phyloP scores from a whole-genome alignment of 2,797 vertebrate species.

The Danio albolineatus region DNA sequence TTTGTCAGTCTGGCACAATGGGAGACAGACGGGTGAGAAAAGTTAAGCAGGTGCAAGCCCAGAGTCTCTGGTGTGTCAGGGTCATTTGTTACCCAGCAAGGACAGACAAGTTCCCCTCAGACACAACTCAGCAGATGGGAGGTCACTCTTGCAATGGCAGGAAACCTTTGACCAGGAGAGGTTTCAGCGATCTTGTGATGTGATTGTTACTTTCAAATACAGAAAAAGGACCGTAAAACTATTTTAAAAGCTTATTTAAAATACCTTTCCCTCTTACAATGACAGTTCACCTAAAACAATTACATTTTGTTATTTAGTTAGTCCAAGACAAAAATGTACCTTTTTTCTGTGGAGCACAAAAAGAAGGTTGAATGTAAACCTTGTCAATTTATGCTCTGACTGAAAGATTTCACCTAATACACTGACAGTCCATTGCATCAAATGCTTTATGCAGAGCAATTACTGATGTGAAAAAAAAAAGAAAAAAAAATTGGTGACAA shows the following conservation, averaged over 20 bases:
- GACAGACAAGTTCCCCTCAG: conserved; percentile 78
- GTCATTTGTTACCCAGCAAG: conserved; percentile 82
- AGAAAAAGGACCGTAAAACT: background rate
- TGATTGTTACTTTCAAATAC: background rate
- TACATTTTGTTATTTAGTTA: too few relatives aligned
- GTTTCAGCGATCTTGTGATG: background rate
- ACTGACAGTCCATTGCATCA: background rate
- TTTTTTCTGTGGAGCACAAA: background rate
- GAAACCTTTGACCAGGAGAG: conserved; percentile 67
- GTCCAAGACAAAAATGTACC: background rate
- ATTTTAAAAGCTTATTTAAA: conserved; percentile 1
- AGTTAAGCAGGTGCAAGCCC: conserved; percentile 80
- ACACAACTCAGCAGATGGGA: conserved; percentile 76
- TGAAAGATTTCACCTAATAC: background rate
- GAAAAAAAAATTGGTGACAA: too few relatives aligned
- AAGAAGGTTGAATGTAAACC: background rate
- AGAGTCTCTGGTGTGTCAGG: conserved; percentile 74
- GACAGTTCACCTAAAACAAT: background rate
- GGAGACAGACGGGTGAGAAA: conserved; percentile 73
- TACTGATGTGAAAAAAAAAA: too few relatives aligned
- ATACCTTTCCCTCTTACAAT: background rate
- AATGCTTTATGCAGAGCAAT: too few relatives aligned
- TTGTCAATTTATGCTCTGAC: too few relatives aligned
- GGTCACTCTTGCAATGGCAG: conserved; percentile 74
- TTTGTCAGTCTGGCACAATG: conserved; percentile 74